Conservation (phyloP, 1,140 invertebrate genomes). For the Epicauta chinensis region DNA sequence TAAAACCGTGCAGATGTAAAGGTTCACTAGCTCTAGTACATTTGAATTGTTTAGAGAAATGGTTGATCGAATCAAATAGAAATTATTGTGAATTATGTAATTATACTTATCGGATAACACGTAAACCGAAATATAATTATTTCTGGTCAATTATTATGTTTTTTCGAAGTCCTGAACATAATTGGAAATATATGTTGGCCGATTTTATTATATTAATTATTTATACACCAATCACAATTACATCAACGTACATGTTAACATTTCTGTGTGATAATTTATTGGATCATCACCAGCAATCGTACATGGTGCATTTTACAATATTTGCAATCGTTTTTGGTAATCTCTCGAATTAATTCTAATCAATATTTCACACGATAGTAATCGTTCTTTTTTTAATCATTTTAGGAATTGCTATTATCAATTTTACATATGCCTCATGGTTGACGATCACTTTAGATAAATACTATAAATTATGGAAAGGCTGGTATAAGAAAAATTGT, state of each 20-base stretch:
- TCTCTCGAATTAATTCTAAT: background rate
- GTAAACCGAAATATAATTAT: constrained; percentile 37
- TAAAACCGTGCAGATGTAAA: constrained; percentile 37
- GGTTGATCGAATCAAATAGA: constrained; percentile 56
- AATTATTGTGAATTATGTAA: constrained; percentile 57
- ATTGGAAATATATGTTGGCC: constrained; percentile 31
- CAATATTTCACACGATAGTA: background rate
- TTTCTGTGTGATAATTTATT: constrained; percentile 35
- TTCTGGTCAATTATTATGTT: constrained; percentile 34
- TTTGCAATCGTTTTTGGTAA: background rate
- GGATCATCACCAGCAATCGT: constrained; percentile 11
- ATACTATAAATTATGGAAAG: constrained; percentile 35
- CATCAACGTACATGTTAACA: constrained; percentile 39
- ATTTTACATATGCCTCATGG: constrained; percentile 42
- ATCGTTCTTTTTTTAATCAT: background rate
- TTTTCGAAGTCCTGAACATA: constrained; percentile 30
- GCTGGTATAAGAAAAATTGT: constrained; percentile 36
- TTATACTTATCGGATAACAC: constrained; percentile 47
- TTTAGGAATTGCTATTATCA: constrained; percentile 39
- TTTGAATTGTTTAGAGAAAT: constrained; percentile 60
- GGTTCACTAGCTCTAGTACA: constrained; percentile 64
- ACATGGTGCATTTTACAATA: constrained; percentile 25
- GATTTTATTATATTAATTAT: constrained; percentile 35
- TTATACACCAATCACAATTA: constrained; percentile 38
- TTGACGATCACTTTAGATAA: constrained; percentile 33